These are phyloP conservation scores for Tapirus indicus DNA, from an alignment of 2,797 vertebrate genomes.

Conservation along the genomic window DNA sequence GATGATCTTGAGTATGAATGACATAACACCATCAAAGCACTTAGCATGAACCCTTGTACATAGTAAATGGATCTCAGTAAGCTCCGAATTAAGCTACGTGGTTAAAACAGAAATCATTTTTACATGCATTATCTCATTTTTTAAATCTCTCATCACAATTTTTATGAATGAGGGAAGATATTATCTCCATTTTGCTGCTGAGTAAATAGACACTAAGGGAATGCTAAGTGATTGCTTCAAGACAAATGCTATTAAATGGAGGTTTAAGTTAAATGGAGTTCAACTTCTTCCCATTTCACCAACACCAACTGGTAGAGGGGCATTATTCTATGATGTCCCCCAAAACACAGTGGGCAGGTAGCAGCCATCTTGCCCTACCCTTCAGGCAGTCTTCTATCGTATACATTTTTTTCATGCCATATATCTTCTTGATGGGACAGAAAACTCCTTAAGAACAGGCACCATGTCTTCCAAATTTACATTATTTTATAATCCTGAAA, in stretches of 20 bases:
- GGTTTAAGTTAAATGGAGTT: background rate
- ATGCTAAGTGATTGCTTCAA: background rate
- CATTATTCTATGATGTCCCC: background rate
- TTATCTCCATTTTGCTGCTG: background rate
- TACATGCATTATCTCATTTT: background rate
- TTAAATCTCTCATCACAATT: background rate
- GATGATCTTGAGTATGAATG: background rate
- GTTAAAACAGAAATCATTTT: background rate
- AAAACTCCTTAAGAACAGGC: background rate
- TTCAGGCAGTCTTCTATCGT: background rate
- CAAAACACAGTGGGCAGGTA: background rate
- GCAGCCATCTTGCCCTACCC: background rate
- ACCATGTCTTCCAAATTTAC: background rate
- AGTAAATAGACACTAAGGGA: background rate
- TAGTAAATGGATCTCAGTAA: background rate
- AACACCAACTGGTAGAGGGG: background rate
- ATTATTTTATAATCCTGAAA: slow-evolving; percentile 4
- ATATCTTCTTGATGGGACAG: background rate
- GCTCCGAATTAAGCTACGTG: background rate
- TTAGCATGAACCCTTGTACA: background rate
- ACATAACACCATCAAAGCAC: background rate
- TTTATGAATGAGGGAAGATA: background rate
- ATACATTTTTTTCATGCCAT: background rate
- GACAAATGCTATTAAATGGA: background rate
- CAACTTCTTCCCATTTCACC: background rate